Percentiles rank a stretch among this genome's conserved stretches.
Evolutionary conservation across 2,888 invertebrate genomes (phyloP).

Genomic region (Polietes domitor): DNA sequence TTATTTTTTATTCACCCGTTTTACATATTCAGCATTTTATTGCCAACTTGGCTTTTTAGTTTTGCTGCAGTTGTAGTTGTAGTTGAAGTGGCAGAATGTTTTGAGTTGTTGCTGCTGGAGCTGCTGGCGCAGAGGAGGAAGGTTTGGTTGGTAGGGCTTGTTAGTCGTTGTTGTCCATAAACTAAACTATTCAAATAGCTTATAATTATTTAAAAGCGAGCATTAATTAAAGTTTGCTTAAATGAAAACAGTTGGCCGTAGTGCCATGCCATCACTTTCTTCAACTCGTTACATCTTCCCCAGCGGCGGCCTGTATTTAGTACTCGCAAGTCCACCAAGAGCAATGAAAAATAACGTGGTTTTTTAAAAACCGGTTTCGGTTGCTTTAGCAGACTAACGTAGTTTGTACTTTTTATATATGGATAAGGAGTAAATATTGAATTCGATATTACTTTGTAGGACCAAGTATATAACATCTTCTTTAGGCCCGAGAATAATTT

Average conservation of each 20-base stretch:
- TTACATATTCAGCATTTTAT: slow-evolving; percentile 51
- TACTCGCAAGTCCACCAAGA: background rate
- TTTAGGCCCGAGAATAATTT: no score
- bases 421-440: no score
- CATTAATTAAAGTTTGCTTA: slow-evolving; percentile 75
- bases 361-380: slow-evolving; percentile 22
- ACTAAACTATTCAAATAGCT: slow-evolving; percentile 78
- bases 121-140: slow-evolving; percentile 69
- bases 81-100: slow-evolving; percentile 13
- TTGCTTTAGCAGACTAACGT: no score
- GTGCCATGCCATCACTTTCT: slow-evolving; percentile 44
- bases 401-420: no score
- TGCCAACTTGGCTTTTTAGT: slow-evolving; percentile 50
- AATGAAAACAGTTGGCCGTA: slow-evolving; percentile 57
- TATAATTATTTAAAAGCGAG: slow-evolving; percentile 78
- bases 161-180: slow-evolving; percentile 72
- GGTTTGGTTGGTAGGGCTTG: slow-evolving; percentile 59
- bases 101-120: background rate
- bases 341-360: no score
- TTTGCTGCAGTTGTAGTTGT: slow-evolving; percentile 43
- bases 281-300: slow-evolving; percentile 49
- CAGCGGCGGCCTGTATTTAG: slow-evolving; percentile 31
- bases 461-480: no score
- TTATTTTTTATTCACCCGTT: slow-evolving; percentile 40
- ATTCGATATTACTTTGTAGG: no score